phyloP scores from a whole-genome alignment of 2,888 invertebrate genomes.

The Hirudinaria manillensis region DNA sequence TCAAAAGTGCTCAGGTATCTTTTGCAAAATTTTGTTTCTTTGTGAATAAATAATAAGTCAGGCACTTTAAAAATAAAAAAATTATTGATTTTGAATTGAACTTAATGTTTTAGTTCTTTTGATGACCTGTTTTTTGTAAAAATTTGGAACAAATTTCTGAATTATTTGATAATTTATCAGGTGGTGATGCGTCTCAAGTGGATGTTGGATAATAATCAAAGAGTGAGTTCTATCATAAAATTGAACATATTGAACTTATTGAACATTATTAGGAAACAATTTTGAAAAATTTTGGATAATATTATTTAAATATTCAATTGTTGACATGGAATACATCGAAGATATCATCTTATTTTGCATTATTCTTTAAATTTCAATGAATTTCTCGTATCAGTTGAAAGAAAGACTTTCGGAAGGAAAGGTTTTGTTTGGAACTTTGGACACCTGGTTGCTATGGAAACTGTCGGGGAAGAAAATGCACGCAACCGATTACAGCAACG shows the following conservation, averaged over 20 bases:
- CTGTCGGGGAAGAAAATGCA: conserved; percentile 64
- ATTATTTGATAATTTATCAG: conserved; percentile 54
- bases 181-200: conserved; percentile 72
- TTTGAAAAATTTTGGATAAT: no score
- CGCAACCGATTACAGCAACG: conserved; percentile 82
- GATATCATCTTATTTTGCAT: not conserved
- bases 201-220: conserved; percentile 69
- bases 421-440: conserved; percentile 68
- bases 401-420: conserved; percentile 62
- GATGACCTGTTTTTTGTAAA: no score
- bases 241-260: not conserved
- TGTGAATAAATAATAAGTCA: not conserved
- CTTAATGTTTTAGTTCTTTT: no score
- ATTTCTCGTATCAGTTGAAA: conserved; percentile 42
- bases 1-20: conserved; percentile 58
- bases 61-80: not conserved
- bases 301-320: no score
- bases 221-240: conserved; percentile 57
- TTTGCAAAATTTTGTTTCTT: conserved; percentile 18
- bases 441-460: conserved; percentile 86
- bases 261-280: no score
- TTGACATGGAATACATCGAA: not conserved
- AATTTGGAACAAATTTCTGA: no score
- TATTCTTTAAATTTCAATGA: not conserved
- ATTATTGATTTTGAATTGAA: not conserved